Evolutionary conservation across 2,113 vertebrate species (phyloP).

Genomic region (Grammomys surdaster): DNA sequence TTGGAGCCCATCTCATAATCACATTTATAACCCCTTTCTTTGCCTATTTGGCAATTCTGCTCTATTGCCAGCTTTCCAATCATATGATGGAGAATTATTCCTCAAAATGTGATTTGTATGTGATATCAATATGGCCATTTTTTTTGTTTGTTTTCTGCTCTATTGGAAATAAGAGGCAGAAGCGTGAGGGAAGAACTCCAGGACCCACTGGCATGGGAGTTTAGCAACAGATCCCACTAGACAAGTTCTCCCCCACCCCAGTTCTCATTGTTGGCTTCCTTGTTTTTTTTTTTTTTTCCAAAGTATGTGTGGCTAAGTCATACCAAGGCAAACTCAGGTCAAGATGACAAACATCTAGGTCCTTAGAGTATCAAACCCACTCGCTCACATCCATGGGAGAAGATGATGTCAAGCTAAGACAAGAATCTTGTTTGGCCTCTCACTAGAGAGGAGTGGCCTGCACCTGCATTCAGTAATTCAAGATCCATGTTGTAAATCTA

Average conservation of each 20-base stretch:
- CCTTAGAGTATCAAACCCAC: not conserved
- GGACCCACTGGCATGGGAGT: not conserved
- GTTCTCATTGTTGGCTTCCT: not conserved
- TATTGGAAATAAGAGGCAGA: not conserved
- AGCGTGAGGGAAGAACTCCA: not conserved
- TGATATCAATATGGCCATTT: constrained; percentile 5
- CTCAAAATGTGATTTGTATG: not conserved
- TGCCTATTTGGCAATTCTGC: not conserved
- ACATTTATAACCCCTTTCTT: not conserved
- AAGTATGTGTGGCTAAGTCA: constrained; percentile 10
- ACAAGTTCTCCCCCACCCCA: not conserved
- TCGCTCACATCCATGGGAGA: not conserved
- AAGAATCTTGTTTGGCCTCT: not conserved
- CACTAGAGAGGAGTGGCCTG: not conserved
- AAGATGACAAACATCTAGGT: constrained; percentile 45
- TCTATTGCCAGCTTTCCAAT: not conserved
- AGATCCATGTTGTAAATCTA: not conserved
- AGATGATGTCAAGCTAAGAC: not conserved
- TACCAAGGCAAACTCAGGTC: constrained; percentile 57
- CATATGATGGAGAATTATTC: constrained; percentile 12
- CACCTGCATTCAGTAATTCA: not conserved
- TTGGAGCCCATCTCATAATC: not conserved
- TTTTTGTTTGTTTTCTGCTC: constrained; percentile 33
- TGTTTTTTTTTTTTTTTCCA: constrained; percentile 36
- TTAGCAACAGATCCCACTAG: not conserved